Evolutionary conservation across 2,113 vertebrate species (phyloP).

Genomic region (Mionectes macconnelli): DNA sequence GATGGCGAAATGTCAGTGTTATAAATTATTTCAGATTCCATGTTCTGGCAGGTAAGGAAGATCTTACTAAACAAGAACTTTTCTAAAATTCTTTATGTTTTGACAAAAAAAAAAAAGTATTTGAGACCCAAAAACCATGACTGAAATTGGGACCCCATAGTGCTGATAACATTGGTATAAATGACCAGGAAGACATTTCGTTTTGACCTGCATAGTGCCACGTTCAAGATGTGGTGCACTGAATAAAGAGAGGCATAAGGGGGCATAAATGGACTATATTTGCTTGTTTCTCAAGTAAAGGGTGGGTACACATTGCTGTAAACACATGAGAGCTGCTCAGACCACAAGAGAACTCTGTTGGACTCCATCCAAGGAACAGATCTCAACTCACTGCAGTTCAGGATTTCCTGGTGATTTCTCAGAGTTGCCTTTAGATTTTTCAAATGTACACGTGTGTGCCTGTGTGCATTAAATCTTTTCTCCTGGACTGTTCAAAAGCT

Average conservation of each 20-base stretch:
- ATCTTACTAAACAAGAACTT: background rate
- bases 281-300: background rate
- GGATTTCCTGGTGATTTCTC: background rate
- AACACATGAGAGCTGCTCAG: background rate
- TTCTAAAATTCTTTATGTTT: background rate
- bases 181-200: background rate
- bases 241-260: background rate
- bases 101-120: background rate
- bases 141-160: background rate
- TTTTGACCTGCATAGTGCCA: background rate
- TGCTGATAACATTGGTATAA: background rate
- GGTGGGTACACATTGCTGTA: background rate
- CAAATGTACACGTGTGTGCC: accelerated
- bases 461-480: background rate
- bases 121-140: background rate
- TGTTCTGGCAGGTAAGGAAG: background rate
- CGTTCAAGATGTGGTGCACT: background rate
- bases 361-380: background rate
- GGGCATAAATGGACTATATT: background rate
- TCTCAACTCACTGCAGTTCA: background rate
- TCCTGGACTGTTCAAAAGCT: background rate
- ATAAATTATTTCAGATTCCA: constrained; percentile 29
- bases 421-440: background rate
- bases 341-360: background rate
- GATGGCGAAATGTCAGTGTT: constrained; percentile 34